A percentile compares a stretch with the other conserved stretches of the same genome.
Evolutionary conservation across 2,113 vertebrate genomes (phyloP).

Genomic region (Pteruthius melanotis): DNA sequence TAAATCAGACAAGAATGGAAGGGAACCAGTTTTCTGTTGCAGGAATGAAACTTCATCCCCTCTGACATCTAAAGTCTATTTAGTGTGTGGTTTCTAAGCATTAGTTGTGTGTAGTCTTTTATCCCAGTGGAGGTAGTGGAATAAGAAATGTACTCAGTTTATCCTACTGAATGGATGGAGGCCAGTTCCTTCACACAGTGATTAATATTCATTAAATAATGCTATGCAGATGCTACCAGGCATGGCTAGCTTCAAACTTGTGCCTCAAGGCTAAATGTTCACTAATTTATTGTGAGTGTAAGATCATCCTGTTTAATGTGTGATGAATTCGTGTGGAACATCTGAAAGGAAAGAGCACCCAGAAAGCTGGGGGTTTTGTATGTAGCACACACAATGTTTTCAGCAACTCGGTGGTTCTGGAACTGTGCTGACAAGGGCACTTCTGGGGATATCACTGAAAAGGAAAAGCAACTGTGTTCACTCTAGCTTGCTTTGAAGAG

Average conservation of each 20-base stretch:
- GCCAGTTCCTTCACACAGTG: not conserved
- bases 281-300: not conserved
- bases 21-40: not conserved
- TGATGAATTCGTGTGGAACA: not conserved
- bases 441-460: not conserved
- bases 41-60: not conserved
- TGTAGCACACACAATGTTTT: not conserved
- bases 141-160: not conserved
- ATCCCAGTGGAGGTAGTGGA: not conserved
- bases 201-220: not conserved
- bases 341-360: not conserved
- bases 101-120: not conserved
- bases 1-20: not conserved
- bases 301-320: not conserved
- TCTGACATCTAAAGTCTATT: not conserved
- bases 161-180: not conserved
- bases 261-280: not conserved
- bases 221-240: not conserved
- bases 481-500: not conserved
- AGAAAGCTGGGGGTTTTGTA: not conserved
- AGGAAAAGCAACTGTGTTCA: not conserved
- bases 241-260: not conserved
- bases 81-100: not conserved
- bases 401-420: not conserved
- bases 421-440: not conserved